Evolutionary conservation across 1,140 invertebrate genomes (phyloP), one percentile per base, ranked within the genome.

Genomic region (Drosophila murphyi): DNA sequence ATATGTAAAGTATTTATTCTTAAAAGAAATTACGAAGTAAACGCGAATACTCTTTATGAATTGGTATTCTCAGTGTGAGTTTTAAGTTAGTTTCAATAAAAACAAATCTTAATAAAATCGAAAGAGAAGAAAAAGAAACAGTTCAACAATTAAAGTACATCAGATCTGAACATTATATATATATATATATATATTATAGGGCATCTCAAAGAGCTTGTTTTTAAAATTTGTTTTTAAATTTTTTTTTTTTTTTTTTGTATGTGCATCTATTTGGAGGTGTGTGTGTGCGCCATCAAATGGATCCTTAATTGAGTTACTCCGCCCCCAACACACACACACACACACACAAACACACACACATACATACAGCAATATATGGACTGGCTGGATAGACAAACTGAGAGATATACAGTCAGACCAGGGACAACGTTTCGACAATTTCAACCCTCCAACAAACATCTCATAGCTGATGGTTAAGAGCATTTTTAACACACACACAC

Each of bases 291-390:
- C 90, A 90, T 92, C 90, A 92, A 92, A 90, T 91, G 90, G 81
- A 91, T 90, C 90, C 90, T 86, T 92, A 92, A 92, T 92, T 92
- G 88, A 92, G 88, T 92, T 92, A 92, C 90, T 80, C 87, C 83
- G 77, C 83, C 87, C 87, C 90, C 76, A 20, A 74, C 48, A 68
- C 57, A 65, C 61, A 74, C 47, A 64, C 41, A 59, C 31, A 63
- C 51, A 59, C 51, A 73, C 51, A 65, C 34, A 59, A 41, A 76
- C 65, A 75, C 51, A 41, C 31, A 68, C 31, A 29, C 10, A 55
- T 31, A 61, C 43, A 50, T 7, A 37, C 51, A 47, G 20, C 20
- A 20, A 1, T 20, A 20, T 20, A 20, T 20, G 20, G n/a, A 51
- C 50, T 32, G 56, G 62, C 65, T 71, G 50, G 72, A 73, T 64